Conservation (phyloP, 2,888 invertebrate genomes). For the Linnaemya tessellans region DNA sequence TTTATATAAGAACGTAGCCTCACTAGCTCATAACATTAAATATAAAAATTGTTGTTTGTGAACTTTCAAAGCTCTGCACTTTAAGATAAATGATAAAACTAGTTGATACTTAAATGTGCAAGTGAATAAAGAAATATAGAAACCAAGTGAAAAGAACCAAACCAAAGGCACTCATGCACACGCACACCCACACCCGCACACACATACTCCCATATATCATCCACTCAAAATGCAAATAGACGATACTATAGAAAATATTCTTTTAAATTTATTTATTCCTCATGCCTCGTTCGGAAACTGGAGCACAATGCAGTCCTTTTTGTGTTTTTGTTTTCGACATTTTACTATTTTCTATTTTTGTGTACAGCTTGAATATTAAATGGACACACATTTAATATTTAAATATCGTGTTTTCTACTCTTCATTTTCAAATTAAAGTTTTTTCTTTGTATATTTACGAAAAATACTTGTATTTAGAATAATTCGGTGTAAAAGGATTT, state of each 20-base stretch:
- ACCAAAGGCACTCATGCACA: neutral
- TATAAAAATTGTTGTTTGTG: neutral
- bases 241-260: neutral
- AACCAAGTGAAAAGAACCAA: neutral
- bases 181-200: neutral
- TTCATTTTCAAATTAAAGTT: no score
- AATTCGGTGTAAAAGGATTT: no score
- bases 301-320: neutral
- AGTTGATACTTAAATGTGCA: constrained; percentile 10
- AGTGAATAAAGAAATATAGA: neutral
- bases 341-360: neutral
- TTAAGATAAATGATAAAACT: neutral
- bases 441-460: no score
- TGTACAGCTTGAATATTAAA: neutral
- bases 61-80: constrained; percentile 1
- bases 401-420: no score
- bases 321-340: neutral
- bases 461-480: no score
- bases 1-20: no score
- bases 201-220: neutral
- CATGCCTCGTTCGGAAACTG: neutral
- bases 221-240: neutral
- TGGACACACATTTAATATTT: no score
- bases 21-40: no score
- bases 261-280: neutral